Conservation (phyloP, 2,113 vertebrate species). For the Varanus komodoensis region DNA sequence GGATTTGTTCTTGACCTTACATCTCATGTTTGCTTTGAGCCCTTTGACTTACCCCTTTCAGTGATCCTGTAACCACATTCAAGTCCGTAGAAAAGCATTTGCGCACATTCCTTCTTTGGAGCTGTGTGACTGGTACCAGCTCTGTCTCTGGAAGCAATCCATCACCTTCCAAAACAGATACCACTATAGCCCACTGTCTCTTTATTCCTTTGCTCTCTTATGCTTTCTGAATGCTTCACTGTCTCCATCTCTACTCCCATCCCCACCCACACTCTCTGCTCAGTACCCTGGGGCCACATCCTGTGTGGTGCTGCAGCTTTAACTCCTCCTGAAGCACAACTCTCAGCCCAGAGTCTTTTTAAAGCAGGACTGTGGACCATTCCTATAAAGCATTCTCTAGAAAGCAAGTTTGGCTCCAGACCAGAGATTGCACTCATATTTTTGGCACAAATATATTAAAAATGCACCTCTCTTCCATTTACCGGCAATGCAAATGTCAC, state of each 20-base stretch:
- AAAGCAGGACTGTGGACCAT: background rate
- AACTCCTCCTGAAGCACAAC: background rate
- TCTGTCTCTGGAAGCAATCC: no score
- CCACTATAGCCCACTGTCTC: background rate
- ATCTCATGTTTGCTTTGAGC: background rate
- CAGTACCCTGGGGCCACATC: background rate
- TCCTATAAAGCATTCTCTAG: background rate
- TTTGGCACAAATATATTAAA: background rate
- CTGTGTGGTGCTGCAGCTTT: background rate
- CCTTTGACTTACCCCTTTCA: background rate
- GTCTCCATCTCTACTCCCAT: no score
- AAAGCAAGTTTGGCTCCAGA: background rate
- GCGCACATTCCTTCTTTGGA: background rate
- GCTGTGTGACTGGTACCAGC: no score
- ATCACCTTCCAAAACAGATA: no score
- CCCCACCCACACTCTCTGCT: background rate
- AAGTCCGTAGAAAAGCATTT: background rate
- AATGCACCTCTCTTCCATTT: background rate
- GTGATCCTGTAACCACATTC: background rate
- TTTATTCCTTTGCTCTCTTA: background rate
- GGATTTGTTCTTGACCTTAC: background rate
- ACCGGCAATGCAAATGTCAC: constrained; percentile 10
- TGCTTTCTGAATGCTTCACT: background rate
- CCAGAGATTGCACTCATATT: background rate
- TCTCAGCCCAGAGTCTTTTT: background rate